Percentiles rank a stretch among this genome's conserved stretches.
These are phyloP conservation scores for Atherinomorus stipes DNA, from an alignment of 2,113 vertebrate species.

Conservation along the genomic window DNA sequence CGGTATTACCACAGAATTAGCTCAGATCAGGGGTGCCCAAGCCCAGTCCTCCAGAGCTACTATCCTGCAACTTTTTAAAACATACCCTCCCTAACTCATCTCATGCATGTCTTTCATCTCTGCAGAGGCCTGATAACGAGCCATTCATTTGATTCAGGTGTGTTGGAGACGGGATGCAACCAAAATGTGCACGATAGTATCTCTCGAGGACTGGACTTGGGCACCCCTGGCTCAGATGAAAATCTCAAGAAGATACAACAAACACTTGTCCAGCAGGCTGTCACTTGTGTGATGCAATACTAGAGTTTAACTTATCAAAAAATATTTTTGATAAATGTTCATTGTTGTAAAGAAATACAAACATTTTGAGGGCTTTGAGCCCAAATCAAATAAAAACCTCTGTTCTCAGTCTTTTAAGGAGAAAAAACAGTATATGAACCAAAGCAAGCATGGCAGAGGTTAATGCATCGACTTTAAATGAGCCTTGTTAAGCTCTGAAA, in stretches of 20 bases:
- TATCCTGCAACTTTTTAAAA: no score
- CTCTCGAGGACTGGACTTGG: no score
- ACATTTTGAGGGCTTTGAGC: neutral
- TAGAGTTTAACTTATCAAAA: neutral
- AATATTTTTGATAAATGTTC: neutral
- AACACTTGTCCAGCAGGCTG: neutral
- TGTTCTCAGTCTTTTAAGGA: neutral
- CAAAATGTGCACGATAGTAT: no score
- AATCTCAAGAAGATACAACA: neutral
- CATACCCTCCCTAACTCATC: no score
- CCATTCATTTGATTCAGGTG: no score
- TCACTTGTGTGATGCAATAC: neutral
- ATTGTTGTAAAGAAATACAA: neutral
- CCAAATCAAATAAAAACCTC: neutral
- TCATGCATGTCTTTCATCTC: no score
- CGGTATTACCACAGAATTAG: neutral
- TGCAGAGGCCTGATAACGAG: no score
- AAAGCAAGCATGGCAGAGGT: neutral
- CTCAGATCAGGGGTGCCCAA: no score
- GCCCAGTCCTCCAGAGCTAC: no score
- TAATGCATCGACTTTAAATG: constrained; percentile 2
- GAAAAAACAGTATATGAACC: neutral
- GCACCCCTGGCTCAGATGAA: neutral
- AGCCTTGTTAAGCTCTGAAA: constrained; percentile 18
- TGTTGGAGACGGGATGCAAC: no score